These are phyloP conservation scores for Oreohelix idahoensis DNA, from an alignment of 1,140 invertebrate species.

Conservation along the genomic window DNA sequence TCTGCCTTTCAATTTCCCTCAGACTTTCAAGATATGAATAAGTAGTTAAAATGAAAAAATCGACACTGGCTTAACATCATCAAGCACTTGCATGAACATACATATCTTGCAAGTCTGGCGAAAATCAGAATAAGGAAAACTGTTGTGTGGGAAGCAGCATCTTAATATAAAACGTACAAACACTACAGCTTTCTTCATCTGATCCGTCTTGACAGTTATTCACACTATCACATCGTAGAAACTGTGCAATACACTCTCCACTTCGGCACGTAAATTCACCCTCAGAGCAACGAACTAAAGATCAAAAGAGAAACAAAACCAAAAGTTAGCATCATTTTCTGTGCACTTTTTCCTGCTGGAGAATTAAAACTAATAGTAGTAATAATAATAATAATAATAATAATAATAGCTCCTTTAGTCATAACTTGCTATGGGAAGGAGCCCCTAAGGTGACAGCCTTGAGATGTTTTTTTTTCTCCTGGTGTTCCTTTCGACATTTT, in stretches of 20 bases:
- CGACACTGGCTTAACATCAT: too few relatives aligned
- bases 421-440: too few relatives aligned
- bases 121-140: not conserved
- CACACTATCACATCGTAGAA: constrained; percentile 85
- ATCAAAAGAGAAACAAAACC: not conserved
- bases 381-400: too few relatives aligned
- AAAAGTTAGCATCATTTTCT: too few relatives aligned
- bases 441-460: too few relatives aligned
- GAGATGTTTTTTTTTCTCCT: too few relatives aligned
- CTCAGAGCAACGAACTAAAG: constrained; percentile 37
- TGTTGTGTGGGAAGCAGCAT: not conserved
- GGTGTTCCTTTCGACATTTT: too few relatives aligned
- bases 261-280: constrained; percentile 74
- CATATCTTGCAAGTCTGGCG: not conserved
- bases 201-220: constrained; percentile 92
- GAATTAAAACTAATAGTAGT: too few relatives aligned
- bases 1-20: too few relatives aligned
- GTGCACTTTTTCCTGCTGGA: not conserved
- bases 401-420: too few relatives aligned
- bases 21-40: too few relatives aligned
- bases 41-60: too few relatives aligned
- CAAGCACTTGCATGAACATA: not conserved
- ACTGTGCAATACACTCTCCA: constrained; percentile 79
- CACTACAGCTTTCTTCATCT: constrained; percentile 79
- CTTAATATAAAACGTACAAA: not conserved